These are phyloP conservation scores for Elephantulus edwardii DNA, from an alignment of 2,113 vertebrate species.

Conservation along the genomic window DNA sequence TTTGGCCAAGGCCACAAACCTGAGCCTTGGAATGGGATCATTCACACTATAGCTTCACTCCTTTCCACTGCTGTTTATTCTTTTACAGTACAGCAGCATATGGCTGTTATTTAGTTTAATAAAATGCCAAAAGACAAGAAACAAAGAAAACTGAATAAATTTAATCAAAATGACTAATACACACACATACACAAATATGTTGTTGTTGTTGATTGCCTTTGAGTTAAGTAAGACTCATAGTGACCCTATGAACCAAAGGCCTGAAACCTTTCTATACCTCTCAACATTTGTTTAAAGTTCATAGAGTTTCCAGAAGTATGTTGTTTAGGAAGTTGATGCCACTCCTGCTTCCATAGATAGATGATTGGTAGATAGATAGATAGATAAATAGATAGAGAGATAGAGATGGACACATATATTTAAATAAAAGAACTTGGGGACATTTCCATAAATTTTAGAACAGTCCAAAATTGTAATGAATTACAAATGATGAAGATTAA, in stretches of 20 bases:
- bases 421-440: neutral
- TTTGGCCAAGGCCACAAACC: neutral
- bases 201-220: too few relatives aligned
- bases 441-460: neutral
- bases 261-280: too few relatives aligned
- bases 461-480: neutral
- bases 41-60: accelerated
- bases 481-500: neutral
- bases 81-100: neutral
- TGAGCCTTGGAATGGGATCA: neutral
- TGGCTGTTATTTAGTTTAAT: constrained; percentile 3
- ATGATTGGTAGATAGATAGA: neutral
- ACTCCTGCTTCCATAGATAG: too few relatives aligned
- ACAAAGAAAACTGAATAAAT: too few relatives aligned
- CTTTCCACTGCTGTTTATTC: neutral
- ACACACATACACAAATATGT: too few relatives aligned
- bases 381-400: neutral
- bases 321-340: too few relatives aligned
- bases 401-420: neutral
- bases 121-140: neutral
- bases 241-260: too few relatives aligned
- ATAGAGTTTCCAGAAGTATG: too few relatives aligned
- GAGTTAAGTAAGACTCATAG: too few relatives aligned
- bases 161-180: too few relatives aligned
- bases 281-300: too few relatives aligned